Percentiles rank a stretch among this genome's conserved stretches.
phyloP scores from a whole-genome alignment of 2,888 invertebrate species.

The Limnephilus rhombicus region DNA sequence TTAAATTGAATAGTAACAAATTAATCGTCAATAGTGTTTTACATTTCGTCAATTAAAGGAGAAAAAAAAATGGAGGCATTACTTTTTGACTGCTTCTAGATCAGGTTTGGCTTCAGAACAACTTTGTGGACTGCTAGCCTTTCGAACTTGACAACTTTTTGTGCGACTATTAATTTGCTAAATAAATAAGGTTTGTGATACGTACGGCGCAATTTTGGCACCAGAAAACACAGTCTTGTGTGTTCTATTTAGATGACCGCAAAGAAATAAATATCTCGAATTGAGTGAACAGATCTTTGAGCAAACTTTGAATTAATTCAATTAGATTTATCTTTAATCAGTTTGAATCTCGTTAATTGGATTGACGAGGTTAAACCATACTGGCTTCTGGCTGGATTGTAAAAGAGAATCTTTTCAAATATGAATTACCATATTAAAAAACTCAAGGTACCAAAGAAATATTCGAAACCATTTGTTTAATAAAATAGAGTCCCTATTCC shows the following conservation, averaged over 20 bases:
- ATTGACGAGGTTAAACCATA: neutral
- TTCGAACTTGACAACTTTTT: neutral
- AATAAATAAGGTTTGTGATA: neutral
- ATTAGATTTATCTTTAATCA: neutral
- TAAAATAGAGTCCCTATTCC: no score
- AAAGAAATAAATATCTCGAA: neutral
- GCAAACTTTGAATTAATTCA: neutral
- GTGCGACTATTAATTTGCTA: neutral
- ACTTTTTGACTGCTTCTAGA: no score
- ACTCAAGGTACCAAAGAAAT: no score
- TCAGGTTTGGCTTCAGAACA: neutral
- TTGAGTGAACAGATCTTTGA: neutral
- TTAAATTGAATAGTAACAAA: no score
- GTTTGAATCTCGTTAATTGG: neutral
- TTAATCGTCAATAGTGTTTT: no score
- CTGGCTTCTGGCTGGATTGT: neutral
- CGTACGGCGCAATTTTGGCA: neutral
- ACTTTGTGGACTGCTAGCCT: neutral
- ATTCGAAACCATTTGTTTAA: no score
- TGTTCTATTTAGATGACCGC: neutral
- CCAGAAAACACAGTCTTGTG: neutral
- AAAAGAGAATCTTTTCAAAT: no score
- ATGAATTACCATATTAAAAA: no score
- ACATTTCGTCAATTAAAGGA: no score
- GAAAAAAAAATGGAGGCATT: no score